phyloP scores from a whole-genome alignment of 2,113 vertebrate genomes.

The Apodemus speciosus region DNA sequence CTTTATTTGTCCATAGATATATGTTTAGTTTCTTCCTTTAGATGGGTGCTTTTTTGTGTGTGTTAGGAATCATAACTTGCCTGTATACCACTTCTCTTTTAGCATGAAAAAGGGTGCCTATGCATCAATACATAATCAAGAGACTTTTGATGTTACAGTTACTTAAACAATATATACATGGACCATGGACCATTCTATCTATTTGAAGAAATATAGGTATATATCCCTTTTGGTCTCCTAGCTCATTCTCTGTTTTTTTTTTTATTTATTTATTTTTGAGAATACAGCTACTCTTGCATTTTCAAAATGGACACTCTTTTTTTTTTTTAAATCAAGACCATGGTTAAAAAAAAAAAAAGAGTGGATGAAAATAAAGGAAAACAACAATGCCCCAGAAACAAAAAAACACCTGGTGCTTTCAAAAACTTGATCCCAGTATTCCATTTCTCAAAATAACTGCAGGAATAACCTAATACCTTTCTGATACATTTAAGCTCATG shows the following conservation, averaged over 20 bases:
- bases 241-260: not conserved
- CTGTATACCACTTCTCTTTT: not conserved
- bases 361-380: not conserved
- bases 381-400: not conserved
- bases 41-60: not conserved
- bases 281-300: no score
- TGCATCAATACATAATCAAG: not conserved
- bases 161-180: not conserved
- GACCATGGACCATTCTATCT: not conserved
- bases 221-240: not conserved
- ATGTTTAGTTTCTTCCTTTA: not conserved
- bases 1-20: not conserved
- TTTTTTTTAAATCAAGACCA: not conserved
- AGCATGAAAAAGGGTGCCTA: not conserved
- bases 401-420: not conserved
- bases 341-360: not conserved
- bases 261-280: no score
- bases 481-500: not conserved
- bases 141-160: not conserved
- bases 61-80: not conserved
- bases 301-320: not conserved
- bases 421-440: not conserved
- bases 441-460: not conserved
- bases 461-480: not conserved
- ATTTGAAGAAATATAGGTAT: not conserved